Conservation (phyloP, 2,888 invertebrate species). For the Mongoloraphidia duomilia region DNA sequence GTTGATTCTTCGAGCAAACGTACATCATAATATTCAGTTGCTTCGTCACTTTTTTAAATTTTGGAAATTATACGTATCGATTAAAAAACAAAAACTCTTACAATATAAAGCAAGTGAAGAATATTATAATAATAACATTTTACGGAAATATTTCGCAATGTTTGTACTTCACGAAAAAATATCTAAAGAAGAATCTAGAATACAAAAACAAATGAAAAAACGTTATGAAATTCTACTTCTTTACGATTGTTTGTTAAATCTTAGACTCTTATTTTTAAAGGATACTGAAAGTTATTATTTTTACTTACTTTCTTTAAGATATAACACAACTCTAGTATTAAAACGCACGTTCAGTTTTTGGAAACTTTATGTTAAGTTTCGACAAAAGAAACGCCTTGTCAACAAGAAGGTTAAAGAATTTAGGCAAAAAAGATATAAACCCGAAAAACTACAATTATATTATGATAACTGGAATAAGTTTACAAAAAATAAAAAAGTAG, state of each 20-base stretch:
- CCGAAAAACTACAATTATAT: conserved; percentile 13
- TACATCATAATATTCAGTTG: conserved; percentile 17
- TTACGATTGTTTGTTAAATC: too few relatives aligned
- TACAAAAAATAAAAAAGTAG: conserved; percentile 6
- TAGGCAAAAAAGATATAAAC: conserved; percentile 17
- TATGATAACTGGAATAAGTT: conserved; percentile 18
- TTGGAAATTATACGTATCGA: not conserved
- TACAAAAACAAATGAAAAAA: conserved; percentile 3
- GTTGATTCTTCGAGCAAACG: conserved; percentile 18
- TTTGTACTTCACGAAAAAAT: conserved; percentile 5
- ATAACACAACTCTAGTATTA: not conserved
- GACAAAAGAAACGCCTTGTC: conserved; percentile 12
- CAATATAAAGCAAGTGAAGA: not conserved
- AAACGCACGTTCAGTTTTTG: not conserved
- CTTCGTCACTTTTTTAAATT: not conserved
- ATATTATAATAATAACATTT: not conserved
- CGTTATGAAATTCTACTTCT: not conserved
- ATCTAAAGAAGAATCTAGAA: conserved; percentile 2
- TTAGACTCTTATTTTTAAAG: too few relatives aligned
- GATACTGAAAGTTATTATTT: too few relatives aligned
- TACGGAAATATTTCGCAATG: conserved; percentile 8
- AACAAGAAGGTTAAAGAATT: conserved; percentile 13
- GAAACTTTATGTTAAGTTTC: conserved; percentile 13
- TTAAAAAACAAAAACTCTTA: not conserved
- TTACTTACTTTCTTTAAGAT: too few relatives aligned